Base-by-base conservation (phyloP, 2,888 invertebrate genomes). In the Phortica magna region DNA sequence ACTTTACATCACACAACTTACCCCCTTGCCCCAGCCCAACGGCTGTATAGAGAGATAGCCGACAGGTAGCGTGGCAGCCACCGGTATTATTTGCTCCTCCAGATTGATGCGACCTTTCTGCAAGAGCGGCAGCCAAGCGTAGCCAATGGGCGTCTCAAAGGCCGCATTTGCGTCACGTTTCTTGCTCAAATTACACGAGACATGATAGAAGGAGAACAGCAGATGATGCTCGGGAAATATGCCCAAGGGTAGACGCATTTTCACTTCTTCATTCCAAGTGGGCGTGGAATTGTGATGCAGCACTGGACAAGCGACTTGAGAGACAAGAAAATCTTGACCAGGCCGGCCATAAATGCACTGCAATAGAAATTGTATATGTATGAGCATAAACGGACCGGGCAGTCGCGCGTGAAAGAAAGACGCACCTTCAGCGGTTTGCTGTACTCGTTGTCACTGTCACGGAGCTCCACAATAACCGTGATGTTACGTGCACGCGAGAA, bases 401-500 rank as follows among this genome's bases (percentile, higher is more conserved):
- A 22, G 19, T 31, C 31, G 39, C 10, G 48, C 31, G 14, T 7
- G 14, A n/a, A n/a, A n/a, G 14, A 53, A 6, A 73, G 3, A 53
- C 92, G 91, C 92, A 97, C 97, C 93, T 95, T 94, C 75, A 98
- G 92, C 1, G 97, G 94, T 82, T 93, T 93, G 61, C 95, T 93
- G 87, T 94, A 94, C 85, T 95, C 95, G 75, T 94, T 93, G 92
- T 98, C 98, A 61, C 94, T 94, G 83, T 98, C 97, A 80, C 96
- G 94, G 78, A 99, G 92, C 91, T 99, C 98, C 14, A 99, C 94
- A 43, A 96, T 94, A 87, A 98, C 98, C 0, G 97, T 96, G 78
- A 99, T 97, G 91, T 99, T 99, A 89, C 99, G 94, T 0, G 99
- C 99, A 89, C 98, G 94, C 0, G 96, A 95, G 89, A 98, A 98